phyloP scores from a whole-genome alignment of 1,140 invertebrate genomes.

The Mamestra configurata region DNA sequence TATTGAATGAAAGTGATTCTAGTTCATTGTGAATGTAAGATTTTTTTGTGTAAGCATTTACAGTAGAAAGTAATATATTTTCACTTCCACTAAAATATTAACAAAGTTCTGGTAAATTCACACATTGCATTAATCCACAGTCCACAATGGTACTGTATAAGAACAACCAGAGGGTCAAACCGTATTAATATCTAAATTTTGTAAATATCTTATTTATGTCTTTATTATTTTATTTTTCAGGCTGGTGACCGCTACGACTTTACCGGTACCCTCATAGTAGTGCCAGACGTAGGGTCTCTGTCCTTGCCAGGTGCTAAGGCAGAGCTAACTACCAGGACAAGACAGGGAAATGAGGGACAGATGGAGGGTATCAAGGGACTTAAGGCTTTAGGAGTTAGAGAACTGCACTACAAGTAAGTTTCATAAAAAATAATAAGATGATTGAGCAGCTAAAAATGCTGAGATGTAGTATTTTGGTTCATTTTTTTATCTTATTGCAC shows the following conservation, averaged over 20 bases:
- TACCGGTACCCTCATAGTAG: constrained; percentile 98
- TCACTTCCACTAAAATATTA: too few relatives aligned
- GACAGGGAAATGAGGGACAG: constrained; percentile 91
- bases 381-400: constrained; percentile 97
- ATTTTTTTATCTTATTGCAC: too few relatives aligned
- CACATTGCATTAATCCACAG: too few relatives aligned
- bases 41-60: too few relatives aligned
- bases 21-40: too few relatives aligned
- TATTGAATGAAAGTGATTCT: too few relatives aligned
- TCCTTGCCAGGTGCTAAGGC: constrained; percentile 95
- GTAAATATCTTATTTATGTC: not conserved
- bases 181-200: not conserved
- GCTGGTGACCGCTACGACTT: constrained; percentile 97
- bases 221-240: constrained; percentile 60
- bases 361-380: constrained; percentile 97
- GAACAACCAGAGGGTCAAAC: not conserved
- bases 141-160: too few relatives aligned
- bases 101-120: too few relatives aligned
- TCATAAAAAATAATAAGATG: too few relatives aligned
- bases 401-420: constrained; percentile 94
- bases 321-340: constrained; percentile 93
- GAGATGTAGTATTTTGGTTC: too few relatives aligned
- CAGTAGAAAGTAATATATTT: too few relatives aligned
- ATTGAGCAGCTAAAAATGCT: too few relatives aligned
- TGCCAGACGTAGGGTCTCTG: constrained; percentile 97